Evolutionary conservation across 2,797 vertebrate species (phyloP).

Genomic region (Hyperoplus lanceolatus): DNA sequence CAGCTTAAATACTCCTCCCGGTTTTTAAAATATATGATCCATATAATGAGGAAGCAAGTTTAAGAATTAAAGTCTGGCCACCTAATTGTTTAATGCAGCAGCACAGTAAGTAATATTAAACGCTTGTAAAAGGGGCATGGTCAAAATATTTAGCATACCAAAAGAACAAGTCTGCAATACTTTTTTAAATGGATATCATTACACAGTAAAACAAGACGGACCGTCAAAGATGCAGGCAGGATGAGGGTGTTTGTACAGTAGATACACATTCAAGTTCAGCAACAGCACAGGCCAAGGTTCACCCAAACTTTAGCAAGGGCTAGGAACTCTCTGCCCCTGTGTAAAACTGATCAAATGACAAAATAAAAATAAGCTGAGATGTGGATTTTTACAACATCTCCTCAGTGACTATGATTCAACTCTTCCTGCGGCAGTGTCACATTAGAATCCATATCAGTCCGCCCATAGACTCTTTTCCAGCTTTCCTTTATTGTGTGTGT

Average conservation of each 20-base stretch:
- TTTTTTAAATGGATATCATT: no score
- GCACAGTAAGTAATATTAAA: neutral
- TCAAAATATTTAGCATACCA: neutral
- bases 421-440: neutral
- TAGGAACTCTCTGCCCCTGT: neutral
- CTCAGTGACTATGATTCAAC: neutral
- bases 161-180: neutral
- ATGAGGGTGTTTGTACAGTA: neutral
- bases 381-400: neutral
- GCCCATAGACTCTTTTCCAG: neutral
- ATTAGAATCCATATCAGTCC: conserved; percentile 2
- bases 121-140: neutral
- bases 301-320: neutral
- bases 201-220: neutral
- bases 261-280: neutral
- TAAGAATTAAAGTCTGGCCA: neutral
- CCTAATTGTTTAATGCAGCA: neutral
- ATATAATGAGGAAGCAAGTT: neutral
- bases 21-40: neutral
- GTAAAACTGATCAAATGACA: neutral
- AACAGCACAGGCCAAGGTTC: neutral
- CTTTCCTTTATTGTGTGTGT: neutral
- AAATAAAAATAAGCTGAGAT: neutral
- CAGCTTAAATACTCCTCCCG: neutral
- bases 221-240: neutral